Evolutionary conservation across 2,888 invertebrate genomes (phyloP).

Genomic region (Eristalinus aeneus): DNA sequence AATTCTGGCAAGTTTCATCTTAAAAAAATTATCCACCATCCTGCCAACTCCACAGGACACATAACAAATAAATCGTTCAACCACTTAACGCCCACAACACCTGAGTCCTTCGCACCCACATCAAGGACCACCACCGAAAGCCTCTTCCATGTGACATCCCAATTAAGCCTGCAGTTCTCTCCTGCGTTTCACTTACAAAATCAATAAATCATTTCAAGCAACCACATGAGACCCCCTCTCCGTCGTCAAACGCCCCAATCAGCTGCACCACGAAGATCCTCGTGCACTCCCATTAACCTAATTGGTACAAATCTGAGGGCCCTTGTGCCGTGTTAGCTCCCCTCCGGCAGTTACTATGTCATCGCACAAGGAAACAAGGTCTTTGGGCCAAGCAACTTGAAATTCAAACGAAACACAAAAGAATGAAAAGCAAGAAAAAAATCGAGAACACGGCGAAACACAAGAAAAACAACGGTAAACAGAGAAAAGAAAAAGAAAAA

Average conservation of each 20-base stretch:
- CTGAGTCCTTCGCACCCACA: not conserved
- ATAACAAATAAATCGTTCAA: too few species aligned
- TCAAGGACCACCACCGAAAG: not conserved
- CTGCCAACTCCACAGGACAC: too few species aligned
- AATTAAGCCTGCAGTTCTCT: not conserved
- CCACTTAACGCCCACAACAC: not conserved
- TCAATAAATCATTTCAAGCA: slow-evolving; percentile 1
- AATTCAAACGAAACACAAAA: slow-evolving; percentile 39
- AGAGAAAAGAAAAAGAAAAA: slow-evolving; percentile 33
- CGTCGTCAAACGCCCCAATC: not conserved
- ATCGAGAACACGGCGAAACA: not conserved
- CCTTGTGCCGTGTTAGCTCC: slow-evolving; percentile 41
- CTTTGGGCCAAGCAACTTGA: slow-evolving; percentile 64
- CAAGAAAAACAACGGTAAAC: slow-evolving; percentile 25
- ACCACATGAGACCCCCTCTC: not conserved
- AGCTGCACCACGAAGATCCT: not conserved
- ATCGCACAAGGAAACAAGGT: slow-evolving; percentile 58
- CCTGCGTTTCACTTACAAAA: not conserved
- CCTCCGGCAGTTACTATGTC: slow-evolving; percentile 43
- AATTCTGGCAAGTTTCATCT: too few species aligned
- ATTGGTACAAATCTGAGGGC: slow-evolving; percentile 66
- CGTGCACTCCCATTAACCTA: slow-evolving; percentile 66
- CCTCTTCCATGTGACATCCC: not conserved
- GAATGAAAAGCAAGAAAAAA: not conserved
- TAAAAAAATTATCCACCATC: too few species aligned